These are phyloP conservation scores for Papilio glaucus DNA, from an alignment of 1,140 invertebrate species.

Conservation along the genomic window DNA sequence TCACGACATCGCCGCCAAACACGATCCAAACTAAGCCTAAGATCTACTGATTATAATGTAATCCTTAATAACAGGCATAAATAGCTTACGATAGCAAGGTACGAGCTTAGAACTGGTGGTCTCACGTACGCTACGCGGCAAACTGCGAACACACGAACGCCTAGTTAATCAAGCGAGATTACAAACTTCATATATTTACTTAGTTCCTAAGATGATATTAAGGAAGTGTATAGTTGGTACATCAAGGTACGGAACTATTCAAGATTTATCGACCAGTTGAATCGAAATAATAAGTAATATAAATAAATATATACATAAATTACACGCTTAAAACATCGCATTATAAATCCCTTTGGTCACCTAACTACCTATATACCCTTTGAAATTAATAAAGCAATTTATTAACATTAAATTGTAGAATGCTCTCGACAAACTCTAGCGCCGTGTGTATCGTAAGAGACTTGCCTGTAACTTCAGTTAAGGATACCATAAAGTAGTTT, in stretches of 20 bases:
- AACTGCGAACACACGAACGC: slow-evolving; percentile 41
- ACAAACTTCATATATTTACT: slow-evolving; percentile 25
- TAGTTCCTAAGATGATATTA: slow-evolving; percentile 26
- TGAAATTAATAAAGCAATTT: too few relatives aligned
- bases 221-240: too few relatives aligned
- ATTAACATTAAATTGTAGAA: too few relatives aligned
- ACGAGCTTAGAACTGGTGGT: slow-evolving; percentile 35
- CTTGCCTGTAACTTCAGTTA: slow-evolving; percentile 47
- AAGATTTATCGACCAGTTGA: neutral
- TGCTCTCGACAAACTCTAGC: neutral
- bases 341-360: too few relatives aligned
- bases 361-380: too few relatives aligned
- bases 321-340: too few relatives aligned
- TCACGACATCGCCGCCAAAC: neutral
- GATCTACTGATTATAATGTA: slow-evolving; percentile 45
- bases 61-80: slow-evolving; percentile 51
- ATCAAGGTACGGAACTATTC: neutral
- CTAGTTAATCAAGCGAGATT: slow-evolving; percentile 30
- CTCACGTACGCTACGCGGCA: slow-evolving; percentile 54
- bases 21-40: slow-evolving; percentile 22
- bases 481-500: slow-evolving; percentile 62
- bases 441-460: slow-evolving; percentile 35
- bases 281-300: neutral
- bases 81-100: slow-evolving; percentile 45
- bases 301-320: too few relatives aligned